A percentile compares a stretch with the other conserved stretches of the same genome.
Conservation (phyloP, 1,140 invertebrate species). For the Caerostris extrusa region DNA sequence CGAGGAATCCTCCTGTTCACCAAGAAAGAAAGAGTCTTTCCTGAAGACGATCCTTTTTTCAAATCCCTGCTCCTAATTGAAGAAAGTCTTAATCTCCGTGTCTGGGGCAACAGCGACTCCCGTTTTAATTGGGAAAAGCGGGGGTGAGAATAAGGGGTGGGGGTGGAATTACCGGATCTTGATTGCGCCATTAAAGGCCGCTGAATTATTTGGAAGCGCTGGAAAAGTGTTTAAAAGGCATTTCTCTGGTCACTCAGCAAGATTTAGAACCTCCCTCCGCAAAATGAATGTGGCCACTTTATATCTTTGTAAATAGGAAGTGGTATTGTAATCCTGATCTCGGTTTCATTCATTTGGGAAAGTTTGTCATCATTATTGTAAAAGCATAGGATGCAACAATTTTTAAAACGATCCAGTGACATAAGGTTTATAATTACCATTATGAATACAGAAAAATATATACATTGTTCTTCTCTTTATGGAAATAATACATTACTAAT, state of each 20-base stretch:
- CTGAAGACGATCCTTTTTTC: background rate
- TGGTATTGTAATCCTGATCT: too few species aligned
- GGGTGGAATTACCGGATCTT: slow-evolving; percentile 53
- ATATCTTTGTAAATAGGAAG: background rate
- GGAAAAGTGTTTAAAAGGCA: slow-evolving; percentile 5
- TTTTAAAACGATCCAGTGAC: too few species aligned
- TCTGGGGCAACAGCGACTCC: slow-evolving; percentile 28
- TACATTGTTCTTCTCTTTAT: too few species aligned
- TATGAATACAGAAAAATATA: too few species aligned
- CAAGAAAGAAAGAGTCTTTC: slow-evolving; percentile 6
- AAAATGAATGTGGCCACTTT: background rate
- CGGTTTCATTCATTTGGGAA: too few species aligned
- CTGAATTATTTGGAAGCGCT: slow-evolving; percentile 43
- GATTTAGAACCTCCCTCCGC: background rate
- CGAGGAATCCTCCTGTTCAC: background rate
- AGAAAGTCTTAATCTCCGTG: slow-evolving; percentile 57
- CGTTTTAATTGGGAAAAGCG: slow-evolving; percentile 25
- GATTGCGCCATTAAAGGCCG: slow-evolving; percentile 32
- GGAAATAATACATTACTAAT: too few species aligned
- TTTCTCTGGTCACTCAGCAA: background rate
- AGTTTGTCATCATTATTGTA: too few species aligned
- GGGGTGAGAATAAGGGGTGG: too few species aligned
- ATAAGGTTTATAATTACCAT: too few species aligned
- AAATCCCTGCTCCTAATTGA: slow-evolving; percentile 41
- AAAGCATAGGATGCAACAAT: too few species aligned